Percentiles rank a stretch among this genome's conserved stretches.
phyloP scores from a whole-genome alignment of 1,140 invertebrate species.

The Bathynomus jamesi region DNA sequence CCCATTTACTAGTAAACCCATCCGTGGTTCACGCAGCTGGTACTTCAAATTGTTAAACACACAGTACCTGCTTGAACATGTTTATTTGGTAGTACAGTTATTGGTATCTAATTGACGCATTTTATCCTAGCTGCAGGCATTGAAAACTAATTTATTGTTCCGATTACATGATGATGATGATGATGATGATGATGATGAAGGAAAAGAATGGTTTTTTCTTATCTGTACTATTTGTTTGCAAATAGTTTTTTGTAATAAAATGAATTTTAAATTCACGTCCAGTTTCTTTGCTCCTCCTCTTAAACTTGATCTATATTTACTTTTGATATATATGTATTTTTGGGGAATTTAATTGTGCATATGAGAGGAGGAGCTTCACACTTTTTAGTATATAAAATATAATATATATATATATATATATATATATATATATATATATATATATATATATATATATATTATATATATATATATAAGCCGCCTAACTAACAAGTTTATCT shows the following conservation, averaged over 20 bases:
- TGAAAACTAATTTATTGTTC: neutral
- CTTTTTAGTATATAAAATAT: neutral
- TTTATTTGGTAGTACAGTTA: no score
- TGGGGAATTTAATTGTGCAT: no score
- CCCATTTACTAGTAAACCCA: no score
- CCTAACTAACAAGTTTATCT: no score
- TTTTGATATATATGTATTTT: no score
- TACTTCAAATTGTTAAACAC: no score
- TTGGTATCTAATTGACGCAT: no score
- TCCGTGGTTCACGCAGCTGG: no score
- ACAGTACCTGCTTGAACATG: no score
- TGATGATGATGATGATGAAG: neutral
- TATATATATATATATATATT: constrained; percentile 3
- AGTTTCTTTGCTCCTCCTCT: neutral
- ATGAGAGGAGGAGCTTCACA: neutral
- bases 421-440: constrained; percentile 3
- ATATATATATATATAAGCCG: neutral
- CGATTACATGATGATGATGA: neutral
- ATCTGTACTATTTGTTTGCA: constrained; percentile 1
- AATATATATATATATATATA: constrained; percentile 1
- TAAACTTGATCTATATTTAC: no score
- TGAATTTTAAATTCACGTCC: neutral
- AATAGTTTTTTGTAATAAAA: constrained; percentile 2
- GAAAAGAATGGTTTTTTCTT: neutral
- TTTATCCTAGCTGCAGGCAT: no score